Percentiles rank a stretch among this genome's conserved stretches.
Conservation (phyloP, 2,888 invertebrate species). For the Quadroppia sp. region DNA sequence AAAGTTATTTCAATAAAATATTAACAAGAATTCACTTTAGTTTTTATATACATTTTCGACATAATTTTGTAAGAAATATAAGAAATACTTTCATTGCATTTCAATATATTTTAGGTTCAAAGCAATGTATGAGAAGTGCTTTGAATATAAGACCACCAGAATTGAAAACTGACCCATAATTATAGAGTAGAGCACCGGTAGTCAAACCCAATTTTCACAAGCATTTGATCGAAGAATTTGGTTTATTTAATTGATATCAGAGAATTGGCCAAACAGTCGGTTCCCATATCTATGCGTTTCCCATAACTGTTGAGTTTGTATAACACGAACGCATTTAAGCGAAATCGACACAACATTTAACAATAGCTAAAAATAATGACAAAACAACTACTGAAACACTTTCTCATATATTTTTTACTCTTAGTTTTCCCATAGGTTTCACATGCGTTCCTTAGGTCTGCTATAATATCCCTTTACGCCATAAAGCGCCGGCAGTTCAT, state of each 20-base stretch:
- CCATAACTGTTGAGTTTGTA: neutral
- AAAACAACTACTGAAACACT: conserved; percentile 14
- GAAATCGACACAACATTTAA: conserved; percentile 19
- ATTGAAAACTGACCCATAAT: conserved; percentile 27
- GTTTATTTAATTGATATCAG: conserved; percentile 7
- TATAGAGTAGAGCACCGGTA: neutral
- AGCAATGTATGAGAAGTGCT: no score
- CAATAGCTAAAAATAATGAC: conserved; percentile 18
- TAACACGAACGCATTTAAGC: neutral
- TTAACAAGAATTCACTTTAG: conserved; percentile 1
- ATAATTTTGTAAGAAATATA: neutral
- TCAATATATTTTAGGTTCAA: no score
- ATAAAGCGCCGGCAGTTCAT: neutral
- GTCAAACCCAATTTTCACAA: conserved; percentile 12
- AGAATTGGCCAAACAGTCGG: neutral
- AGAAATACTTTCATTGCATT: neutral
- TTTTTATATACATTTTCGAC: neutral
- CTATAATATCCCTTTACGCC: neutral
- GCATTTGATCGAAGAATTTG: neutral
- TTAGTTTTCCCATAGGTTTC: neutral
- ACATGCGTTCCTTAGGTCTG: neutral
- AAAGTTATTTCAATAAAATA: conserved; percentile 5
- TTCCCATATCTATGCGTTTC: neutral
- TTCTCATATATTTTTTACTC: conserved; percentile 21
- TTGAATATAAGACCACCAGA: conserved; percentile 3